These are phyloP conservation scores for Ashinkailepas kermadecensis DNA, from an alignment of 2,888 invertebrate species.

Conservation along the genomic window DNA sequence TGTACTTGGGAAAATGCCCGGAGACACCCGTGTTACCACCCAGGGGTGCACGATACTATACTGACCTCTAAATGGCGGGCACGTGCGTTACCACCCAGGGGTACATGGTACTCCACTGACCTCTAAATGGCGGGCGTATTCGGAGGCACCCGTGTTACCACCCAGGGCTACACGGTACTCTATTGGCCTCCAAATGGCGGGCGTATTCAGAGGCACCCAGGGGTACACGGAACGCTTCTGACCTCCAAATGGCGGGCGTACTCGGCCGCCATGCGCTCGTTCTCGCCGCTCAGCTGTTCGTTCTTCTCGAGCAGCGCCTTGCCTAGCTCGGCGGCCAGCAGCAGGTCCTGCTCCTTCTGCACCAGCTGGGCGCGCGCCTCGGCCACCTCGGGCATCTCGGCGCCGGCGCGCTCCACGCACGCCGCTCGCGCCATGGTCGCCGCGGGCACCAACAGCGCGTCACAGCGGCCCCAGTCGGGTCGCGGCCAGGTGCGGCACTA, in stretches of 20 bases:
- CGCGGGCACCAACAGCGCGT: not conserved
- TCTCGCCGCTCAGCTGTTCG: conserved; percentile 42
- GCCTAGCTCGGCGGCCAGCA: conserved; percentile 47
- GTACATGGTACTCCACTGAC: no score
- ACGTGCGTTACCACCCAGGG: no score
- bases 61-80: conserved; percentile 44
- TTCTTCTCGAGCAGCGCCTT: conserved; percentile 47
- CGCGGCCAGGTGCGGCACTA: no score
- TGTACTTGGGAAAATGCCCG: conserved; percentile 37
- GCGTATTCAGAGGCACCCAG: conserved; percentile 41
- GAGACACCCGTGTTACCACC: conserved; percentile 31
- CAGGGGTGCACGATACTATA: no score
- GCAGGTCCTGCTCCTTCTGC: conserved; percentile 45
- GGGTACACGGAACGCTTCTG: conserved; percentile 20
- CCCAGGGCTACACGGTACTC: no score
- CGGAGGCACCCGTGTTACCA: no score
- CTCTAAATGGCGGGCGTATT: conserved; percentile 44
- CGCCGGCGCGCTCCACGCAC: not conserved
- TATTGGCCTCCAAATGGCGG: conserved; percentile 45
- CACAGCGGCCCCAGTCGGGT: no score
- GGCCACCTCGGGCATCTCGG: not conserved
- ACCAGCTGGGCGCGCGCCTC: conserved; percentile 65
- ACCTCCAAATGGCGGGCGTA: conserved; percentile 46
- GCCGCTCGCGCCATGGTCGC: not conserved
- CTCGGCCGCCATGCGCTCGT: conserved; percentile 43